phyloP scores from a whole-genome alignment of 2,888 invertebrate species.

The Lasioglossum calceatum region DNA sequence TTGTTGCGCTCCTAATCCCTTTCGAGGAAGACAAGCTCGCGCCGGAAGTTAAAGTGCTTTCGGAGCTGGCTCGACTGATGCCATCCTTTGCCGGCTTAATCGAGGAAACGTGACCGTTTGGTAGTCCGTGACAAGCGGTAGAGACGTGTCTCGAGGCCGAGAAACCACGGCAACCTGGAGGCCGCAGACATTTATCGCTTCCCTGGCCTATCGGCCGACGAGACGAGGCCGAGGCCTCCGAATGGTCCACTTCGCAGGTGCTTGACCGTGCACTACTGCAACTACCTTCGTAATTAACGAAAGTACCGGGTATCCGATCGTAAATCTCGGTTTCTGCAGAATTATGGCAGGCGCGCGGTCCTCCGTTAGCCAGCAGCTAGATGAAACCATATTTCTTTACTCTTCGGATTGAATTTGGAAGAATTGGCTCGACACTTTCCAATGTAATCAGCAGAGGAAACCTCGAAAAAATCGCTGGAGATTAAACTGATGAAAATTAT shows the following conservation, averaged over 20 bases:
- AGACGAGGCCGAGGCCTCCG: conserved; percentile 6
- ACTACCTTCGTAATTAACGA: conserved; percentile 26
- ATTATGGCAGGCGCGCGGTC: background rate
- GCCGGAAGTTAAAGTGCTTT: conserved; percentile 47
- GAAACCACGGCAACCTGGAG: conserved; percentile 13
- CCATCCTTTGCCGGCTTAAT: conserved; percentile 41
- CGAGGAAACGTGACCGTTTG: conserved; percentile 56
- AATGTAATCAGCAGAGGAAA: background rate
- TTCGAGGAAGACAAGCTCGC: conserved; percentile 42
- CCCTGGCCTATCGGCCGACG: conserved; percentile 3
- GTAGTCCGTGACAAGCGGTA: conserved; percentile 36
- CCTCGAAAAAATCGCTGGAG: background rate
- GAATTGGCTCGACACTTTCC: background rate
- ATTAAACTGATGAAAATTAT: background rate
- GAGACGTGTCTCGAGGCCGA: conserved; percentile 40
- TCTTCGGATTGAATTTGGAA: background rate
- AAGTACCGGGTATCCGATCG: background rate
- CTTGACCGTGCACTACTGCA: conserved; percentile 16
- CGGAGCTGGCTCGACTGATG: conserved; percentile 15
- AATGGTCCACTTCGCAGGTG: conserved; percentile 7
- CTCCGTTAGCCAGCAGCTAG: background rate
- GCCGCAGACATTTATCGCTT: conserved; percentile 26
- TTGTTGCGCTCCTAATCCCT: conserved; percentile 41
- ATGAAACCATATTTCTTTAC: background rate
- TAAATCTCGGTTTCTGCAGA: conserved; percentile 1